phyloP scores from a whole-genome alignment of 1,140 invertebrate genomes.

The Drosophila truncata region DNA sequence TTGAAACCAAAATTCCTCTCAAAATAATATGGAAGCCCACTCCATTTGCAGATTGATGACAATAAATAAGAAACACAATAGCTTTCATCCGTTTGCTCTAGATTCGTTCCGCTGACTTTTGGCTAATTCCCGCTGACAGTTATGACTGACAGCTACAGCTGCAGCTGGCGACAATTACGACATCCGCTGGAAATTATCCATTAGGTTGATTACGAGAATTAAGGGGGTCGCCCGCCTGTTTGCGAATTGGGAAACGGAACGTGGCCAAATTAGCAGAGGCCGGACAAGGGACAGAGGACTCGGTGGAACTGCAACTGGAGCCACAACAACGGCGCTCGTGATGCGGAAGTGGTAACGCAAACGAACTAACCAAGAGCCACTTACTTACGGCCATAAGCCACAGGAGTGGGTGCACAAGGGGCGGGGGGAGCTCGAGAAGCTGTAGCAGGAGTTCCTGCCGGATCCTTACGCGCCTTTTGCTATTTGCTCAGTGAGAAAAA shows the following conservation, averaged over 20 bases:
- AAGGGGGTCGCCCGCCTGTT: slow-evolving; percentile 53
- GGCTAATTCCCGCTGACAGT: slow-evolving; percentile 42
- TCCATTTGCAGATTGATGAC: slow-evolving; percentile 32
- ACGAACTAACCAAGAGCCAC: slow-evolving; percentile 81
- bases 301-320: slow-evolving; percentile 7
- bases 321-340: slow-evolving; percentile 42
- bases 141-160: slow-evolving; percentile 29
- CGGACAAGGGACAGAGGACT: slow-evolving; percentile 55
- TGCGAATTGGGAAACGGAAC: slow-evolving; percentile 71
- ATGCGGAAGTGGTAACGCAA: slow-evolving; percentile 78
- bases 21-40: slow-evolving; percentile 10
- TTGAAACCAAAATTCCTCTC: background rate
- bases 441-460: slow-evolving; percentile 9
- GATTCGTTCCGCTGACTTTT: slow-evolving; percentile 39
- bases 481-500: slow-evolving; percentile 79
- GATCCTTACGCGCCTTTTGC: slow-evolving; percentile 76
- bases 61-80: slow-evolving; percentile 26
- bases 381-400: slow-evolving; percentile 81
- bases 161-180: slow-evolving; percentile 36
- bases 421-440: background rate
- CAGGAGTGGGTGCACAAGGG: slow-evolving; percentile 31
- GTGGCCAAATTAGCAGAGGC: slow-evolving; percentile 72
- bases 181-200: slow-evolving; percentile 46
- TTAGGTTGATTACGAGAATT: slow-evolving; percentile 54
- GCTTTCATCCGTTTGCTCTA: slow-evolving; percentile 5